Percentiles rank a stretch among this genome's conserved stretches.
These are phyloP conservation scores for Pongo pygmaeus DNA, from an alignment of 2,113 vertebrate species.

Conservation along the genomic window DNA sequence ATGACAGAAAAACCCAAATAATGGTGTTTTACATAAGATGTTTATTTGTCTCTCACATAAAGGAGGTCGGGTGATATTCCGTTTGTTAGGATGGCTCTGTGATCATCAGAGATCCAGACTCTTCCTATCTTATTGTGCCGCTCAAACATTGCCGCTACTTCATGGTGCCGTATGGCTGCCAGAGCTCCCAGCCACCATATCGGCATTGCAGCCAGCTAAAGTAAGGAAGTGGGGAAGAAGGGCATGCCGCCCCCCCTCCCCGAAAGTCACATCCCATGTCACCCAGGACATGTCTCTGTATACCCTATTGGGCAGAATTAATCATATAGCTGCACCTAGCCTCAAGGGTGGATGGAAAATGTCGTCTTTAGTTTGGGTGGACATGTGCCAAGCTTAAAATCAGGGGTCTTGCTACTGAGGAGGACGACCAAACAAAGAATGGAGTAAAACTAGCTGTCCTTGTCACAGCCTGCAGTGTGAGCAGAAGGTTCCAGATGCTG, in stretches of 20 bases:
- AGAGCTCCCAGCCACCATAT: neutral
- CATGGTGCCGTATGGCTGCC: neutral
- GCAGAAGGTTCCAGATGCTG: neutral
- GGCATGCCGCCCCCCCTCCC: rapidly evolving
- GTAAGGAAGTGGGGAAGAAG: neutral
- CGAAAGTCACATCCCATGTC: neutral
- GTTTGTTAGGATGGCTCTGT: neutral
- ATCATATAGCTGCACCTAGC: neutral
- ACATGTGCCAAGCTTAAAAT: neutral
- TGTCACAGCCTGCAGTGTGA: neutral
- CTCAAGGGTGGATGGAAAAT: neutral
- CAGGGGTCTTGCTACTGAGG: neutral
- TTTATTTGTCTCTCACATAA: constrained; percentile 21
- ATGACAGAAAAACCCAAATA: neutral
- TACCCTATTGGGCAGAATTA: neutral
- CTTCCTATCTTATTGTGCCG: neutral
- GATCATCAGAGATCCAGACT: neutral
- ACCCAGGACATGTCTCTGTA: neutral
- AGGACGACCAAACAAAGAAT: neutral
- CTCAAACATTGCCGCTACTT: neutral
- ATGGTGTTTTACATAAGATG: neutral
- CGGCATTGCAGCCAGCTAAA: neutral
- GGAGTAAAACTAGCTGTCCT: neutral
- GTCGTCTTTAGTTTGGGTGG: neutral
- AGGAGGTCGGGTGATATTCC: neutral